phyloP scores from a whole-genome alignment of 1,140 invertebrate species.

The Apis cerana region DNA sequence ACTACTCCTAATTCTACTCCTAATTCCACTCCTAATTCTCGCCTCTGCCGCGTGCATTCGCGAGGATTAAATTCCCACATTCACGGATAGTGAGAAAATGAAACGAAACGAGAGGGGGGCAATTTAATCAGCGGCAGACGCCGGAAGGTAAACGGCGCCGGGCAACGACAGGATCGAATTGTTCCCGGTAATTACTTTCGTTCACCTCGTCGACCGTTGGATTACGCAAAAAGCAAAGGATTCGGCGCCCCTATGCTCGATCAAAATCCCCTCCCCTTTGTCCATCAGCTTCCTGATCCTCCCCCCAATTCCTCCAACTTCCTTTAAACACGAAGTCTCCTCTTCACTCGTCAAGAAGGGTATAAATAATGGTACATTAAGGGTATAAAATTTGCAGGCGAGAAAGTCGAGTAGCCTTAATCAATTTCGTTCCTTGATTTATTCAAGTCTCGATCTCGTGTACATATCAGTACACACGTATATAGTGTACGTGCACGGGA shows the following conservation, averaged over 20 bases:
- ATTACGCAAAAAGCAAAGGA: constrained; percentile 2
- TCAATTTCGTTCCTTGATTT: no score
- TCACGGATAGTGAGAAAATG: neutral
- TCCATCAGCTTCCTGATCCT: no score
- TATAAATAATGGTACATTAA: no score
- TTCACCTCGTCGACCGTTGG: neutral
- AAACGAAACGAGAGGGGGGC: neutral
- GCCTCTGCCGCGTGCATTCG: neutral
- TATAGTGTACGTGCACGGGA: constrained; percentile 1
- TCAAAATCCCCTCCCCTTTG: neutral
- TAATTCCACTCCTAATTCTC: neutral
- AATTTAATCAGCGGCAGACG: constrained; percentile 28
- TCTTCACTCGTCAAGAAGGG: no score
- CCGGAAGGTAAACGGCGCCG: constrained; percentile 16
- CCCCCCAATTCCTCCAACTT: no score
- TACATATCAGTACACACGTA: no score
- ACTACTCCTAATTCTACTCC: no score
- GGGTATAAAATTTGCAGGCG: no score
- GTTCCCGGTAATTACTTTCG: constrained; percentile 43
- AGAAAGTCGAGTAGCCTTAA: no score
- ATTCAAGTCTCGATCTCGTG: no score
- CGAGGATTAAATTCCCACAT: neutral
- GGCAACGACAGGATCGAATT: constrained; percentile 25
- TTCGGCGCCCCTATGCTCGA: no score
- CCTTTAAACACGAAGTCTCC: no score